Evolutionary conservation across 2,888 invertebrate species (phyloP).

Genomic region (Agrochola circellaris): DNA sequence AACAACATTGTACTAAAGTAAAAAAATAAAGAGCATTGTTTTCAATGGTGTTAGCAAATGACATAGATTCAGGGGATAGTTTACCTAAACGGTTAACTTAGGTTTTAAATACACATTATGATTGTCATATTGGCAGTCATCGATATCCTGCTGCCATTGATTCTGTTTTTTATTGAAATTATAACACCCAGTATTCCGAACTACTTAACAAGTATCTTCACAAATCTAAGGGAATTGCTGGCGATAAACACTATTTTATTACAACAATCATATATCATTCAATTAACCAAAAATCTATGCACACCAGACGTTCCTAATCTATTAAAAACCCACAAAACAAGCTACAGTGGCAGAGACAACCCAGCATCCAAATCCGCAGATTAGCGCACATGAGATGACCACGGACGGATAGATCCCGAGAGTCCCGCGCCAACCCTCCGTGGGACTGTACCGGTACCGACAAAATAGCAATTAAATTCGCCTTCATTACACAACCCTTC

Average conservation of each 20-base stretch:
- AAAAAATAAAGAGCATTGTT: neutral
- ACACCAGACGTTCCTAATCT: neutral
- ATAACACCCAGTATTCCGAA: neutral
- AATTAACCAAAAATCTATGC: conserved; percentile 1
- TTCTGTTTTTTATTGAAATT: neutral
- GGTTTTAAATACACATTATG: neutral
- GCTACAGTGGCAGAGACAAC: conserved; percentile 20
- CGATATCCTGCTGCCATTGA: neutral
- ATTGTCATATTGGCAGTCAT: neutral
- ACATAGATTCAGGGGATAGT: neutral
- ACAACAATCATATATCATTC: neutral
- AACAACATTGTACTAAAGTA: neutral
- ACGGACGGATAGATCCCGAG: conserved; percentile 27
- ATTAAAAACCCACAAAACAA: conserved; percentile 28
- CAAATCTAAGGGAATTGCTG: neutral
- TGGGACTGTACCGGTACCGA: conserved; percentile 61
- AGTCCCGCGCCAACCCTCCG: conserved; percentile 38
- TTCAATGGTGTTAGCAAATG: neutral
- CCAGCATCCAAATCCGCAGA: conserved; percentile 45
- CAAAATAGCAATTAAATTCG: conserved; percentile 88
- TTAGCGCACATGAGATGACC: conserved; percentile 46
- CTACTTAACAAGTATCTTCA: neutral
- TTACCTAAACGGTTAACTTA: neutral
- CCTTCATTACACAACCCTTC: conserved; percentile 84
- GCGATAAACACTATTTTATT: neutral